Percentiles rank a stretch among this genome's conserved stretches.
Conservation (phyloP, 2,113 vertebrate genomes). For the Promerops cafer region DNA sequence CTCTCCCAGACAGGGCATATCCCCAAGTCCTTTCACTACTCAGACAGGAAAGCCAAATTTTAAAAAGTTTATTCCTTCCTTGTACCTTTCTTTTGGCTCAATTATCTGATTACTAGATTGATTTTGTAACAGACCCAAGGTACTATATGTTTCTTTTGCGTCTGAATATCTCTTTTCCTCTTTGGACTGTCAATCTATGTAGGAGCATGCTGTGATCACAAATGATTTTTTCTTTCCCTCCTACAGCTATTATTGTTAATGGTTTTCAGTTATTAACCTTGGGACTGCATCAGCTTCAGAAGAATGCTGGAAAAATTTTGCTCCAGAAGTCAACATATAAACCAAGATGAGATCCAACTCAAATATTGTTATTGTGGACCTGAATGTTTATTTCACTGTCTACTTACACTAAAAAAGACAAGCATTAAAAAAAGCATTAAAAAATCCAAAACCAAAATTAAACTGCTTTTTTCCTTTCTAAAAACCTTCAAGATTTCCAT, state of each 20-base stretch:
- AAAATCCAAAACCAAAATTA: background rate
- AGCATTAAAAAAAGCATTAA: background rate
- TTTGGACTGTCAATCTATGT: background rate
- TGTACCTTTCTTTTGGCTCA: background rate
- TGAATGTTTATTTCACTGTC: background rate
- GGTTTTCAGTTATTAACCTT: background rate
- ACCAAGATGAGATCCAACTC: background rate
- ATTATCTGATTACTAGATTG: constrained; percentile 24
- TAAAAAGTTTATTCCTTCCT: background rate
- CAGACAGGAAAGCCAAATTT: background rate
- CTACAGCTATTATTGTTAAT: background rate
- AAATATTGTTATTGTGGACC: background rate
- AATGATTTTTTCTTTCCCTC: background rate
- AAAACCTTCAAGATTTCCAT: background rate
- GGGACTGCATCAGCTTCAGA: background rate
- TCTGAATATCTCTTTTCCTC: background rate
- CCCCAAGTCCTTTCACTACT: background rate
- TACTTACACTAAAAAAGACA: background rate
- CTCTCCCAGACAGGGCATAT: background rate
- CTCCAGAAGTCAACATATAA: background rate
- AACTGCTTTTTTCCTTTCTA: background rate
- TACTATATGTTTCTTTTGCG: background rate
- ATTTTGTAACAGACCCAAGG: constrained; percentile 17
- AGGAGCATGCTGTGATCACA: background rate
- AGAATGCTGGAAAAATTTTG: background rate